Percentiles rank a stretch among this genome's conserved stretches.
phyloP scores from a whole-genome alignment of 2,797 vertebrate species.

The Melanotaenia boesemani region DNA sequence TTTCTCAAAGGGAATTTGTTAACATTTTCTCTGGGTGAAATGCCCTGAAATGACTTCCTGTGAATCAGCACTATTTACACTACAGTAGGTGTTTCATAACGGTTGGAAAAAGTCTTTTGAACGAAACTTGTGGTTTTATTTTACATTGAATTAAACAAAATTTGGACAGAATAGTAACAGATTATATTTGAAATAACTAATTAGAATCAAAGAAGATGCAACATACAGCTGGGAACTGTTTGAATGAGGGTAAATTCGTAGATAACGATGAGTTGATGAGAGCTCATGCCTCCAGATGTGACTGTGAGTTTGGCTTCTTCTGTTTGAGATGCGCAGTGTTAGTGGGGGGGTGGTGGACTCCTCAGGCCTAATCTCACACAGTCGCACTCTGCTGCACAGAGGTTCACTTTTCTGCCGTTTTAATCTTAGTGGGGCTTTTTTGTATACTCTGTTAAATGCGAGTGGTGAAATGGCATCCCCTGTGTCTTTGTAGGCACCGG shows the following conservation, averaged over 20 bases:
- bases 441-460: slow-evolving; percentile 74
- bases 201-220: background rate
- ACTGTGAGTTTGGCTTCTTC: slow-evolving; percentile 39
- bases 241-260: background rate
- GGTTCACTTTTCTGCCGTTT: slow-evolving; percentile 78
- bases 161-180: background rate
- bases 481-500: slow-evolving; percentile 84
- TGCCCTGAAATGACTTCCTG: too few species aligned
- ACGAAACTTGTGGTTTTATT: background rate
- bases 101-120: too few species aligned
- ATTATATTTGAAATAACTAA: background rate
- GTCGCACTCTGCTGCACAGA: slow-evolving; percentile 75
- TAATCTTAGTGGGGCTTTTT: slow-evolving; percentile 63
- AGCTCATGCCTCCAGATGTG: slow-evolving; percentile 30
- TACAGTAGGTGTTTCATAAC: background rate
- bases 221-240: background rate
- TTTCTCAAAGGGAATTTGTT: background rate
- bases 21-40: background rate
- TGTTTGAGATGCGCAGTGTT: slow-evolving; percentile 66
- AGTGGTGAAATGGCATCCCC: slow-evolving; percentile 84
- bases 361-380: slow-evolving; percentile 68
- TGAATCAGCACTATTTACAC: too few species aligned
- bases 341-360: slow-evolving; percentile 56
- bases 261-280: background rate
- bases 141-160: background rate